Conservation (phyloP, 1,140 invertebrate genomes). For the Papilio aristodemus region DNA sequence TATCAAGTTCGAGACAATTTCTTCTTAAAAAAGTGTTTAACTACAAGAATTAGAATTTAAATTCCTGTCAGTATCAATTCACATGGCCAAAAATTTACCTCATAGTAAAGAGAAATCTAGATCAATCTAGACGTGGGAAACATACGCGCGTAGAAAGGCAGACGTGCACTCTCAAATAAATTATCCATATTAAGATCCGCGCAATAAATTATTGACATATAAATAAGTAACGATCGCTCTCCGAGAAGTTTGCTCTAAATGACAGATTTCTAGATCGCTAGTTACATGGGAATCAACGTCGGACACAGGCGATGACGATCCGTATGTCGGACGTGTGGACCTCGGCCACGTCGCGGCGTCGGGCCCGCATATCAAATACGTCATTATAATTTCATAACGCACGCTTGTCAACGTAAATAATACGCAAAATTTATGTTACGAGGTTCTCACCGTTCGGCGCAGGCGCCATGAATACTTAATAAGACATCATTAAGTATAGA, state of each 20-base stretch:
- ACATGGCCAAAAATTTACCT: constrained; percentile 5
- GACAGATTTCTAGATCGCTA: constrained; percentile 21
- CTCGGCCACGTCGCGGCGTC: constrained; percentile 55
- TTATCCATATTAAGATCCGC: constrained; percentile 17
- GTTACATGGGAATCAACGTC: constrained; percentile 47
- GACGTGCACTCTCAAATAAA: constrained; percentile 30
- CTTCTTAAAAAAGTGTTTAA: too few relatives aligned
- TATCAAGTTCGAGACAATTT: too few relatives aligned
- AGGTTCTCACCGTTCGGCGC: constrained; percentile 75
- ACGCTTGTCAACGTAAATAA: constrained; percentile 77
- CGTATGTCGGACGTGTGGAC: constrained; percentile 58
- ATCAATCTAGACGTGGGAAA: constrained; percentile 16
- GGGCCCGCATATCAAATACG: constrained; percentile 66
- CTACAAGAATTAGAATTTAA: not conserved
- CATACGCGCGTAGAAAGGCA: constrained; percentile 10
- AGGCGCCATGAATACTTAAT: constrained; percentile 71
- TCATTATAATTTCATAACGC: constrained; percentile 79
- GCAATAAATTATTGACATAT: constrained; percentile 27
- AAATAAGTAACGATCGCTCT: constrained; percentile 16
- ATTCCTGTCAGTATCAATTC: not conserved
- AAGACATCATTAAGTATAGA: constrained; percentile 64
- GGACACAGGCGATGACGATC: constrained; percentile 45
- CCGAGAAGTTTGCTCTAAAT: constrained; percentile 22
- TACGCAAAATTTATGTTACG: constrained; percentile 80
- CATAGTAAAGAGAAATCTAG: constrained; percentile 31